phyloP scores from a whole-genome alignment of 2,797 vertebrate genomes.

The Stomatorhinus walkeri region DNA sequence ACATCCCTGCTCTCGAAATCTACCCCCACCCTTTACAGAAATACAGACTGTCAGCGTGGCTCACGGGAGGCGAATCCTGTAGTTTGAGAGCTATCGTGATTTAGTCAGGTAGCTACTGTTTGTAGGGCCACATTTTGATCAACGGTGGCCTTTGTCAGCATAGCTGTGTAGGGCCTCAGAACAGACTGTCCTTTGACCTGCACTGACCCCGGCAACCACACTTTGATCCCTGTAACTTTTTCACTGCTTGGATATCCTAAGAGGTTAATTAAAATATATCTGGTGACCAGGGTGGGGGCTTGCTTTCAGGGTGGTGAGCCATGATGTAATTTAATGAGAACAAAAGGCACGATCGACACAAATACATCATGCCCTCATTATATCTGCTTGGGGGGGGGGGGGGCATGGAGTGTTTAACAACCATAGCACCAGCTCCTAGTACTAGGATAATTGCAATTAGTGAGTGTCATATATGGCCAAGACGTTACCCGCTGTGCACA shows the following conservation, averaged over 20 bases:
- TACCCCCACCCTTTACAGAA: not conserved
- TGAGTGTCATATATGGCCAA: slow-evolving; percentile 12
- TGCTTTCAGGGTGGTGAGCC: slow-evolving; percentile 2
- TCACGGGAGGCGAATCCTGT: not conserved
- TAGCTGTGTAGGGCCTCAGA: not conserved
- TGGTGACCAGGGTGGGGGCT: not conserved
- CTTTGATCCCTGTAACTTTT: not conserved
- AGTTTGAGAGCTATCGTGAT: not conserved
- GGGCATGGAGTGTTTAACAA: not conserved
- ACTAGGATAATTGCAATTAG: slow-evolving; percentile 14
- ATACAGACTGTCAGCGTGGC: not conserved
- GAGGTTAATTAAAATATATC: slow-evolving; percentile 20
- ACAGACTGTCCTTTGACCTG: not conserved
- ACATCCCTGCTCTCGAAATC: not conserved
- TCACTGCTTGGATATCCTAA: not conserved
- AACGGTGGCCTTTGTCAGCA: not conserved
- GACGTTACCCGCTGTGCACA: slow-evolving; percentile 14
- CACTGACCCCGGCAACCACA: not conserved
- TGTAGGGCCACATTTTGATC: not conserved
- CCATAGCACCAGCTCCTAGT: not conserved
- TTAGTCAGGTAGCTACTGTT: not conserved
- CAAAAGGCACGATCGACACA: slow-evolving; percentile 12
- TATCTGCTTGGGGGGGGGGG: not conserved
- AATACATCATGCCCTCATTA: slow-evolving; percentile 11
- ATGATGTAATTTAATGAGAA: slow-evolving; percentile 24